A percentile compares a stretch with the other conserved stretches of the same genome.
These are phyloP conservation scores for Catharus ustulatus DNA, from an alignment of 2,797 vertebrate genomes.

Conservation along the genomic window DNA sequence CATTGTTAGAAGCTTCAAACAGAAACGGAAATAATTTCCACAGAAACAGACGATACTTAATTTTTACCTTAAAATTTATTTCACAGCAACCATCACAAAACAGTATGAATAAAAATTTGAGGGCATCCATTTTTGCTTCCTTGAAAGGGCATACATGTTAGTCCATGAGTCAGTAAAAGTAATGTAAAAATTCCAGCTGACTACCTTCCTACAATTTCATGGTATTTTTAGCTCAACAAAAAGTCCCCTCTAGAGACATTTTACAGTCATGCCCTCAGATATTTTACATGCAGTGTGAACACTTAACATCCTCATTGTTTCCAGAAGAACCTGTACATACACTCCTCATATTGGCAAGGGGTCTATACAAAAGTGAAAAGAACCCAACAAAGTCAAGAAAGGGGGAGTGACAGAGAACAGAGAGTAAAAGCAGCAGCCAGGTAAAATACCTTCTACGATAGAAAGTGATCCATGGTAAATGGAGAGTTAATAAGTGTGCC, in stretches of 20 bases:
- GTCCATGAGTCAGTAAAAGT: background rate
- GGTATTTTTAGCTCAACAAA: slow-evolving; percentile 7
- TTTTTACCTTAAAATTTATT: background rate
- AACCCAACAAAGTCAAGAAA: background rate
- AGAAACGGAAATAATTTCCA: background rate
- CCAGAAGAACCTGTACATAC: background rate
- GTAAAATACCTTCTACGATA: background rate
- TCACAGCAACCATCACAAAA: background rate
- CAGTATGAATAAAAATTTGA: background rate
- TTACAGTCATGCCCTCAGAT: background rate
- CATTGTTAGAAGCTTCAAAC: background rate
- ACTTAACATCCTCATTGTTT: background rate
- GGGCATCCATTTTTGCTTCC: background rate
- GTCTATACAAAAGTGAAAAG: background rate
- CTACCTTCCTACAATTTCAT: background rate
- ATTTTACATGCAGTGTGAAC: background rate
- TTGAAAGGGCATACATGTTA: background rate
- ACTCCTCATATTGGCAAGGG: background rate
- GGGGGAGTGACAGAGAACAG: background rate
- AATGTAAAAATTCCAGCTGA: slow-evolving; percentile 26
- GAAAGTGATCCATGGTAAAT: background rate
- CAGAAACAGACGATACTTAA: background rate
- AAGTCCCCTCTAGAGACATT: background rate
- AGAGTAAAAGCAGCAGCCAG: background rate
- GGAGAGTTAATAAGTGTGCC: background rate